A percentile compares a stretch with the other conserved stretches of the same genome.
These are phyloP conservation scores for Eurois occulta DNA, from an alignment of 2,888 invertebrate species.

Conservation along the genomic window DNA sequence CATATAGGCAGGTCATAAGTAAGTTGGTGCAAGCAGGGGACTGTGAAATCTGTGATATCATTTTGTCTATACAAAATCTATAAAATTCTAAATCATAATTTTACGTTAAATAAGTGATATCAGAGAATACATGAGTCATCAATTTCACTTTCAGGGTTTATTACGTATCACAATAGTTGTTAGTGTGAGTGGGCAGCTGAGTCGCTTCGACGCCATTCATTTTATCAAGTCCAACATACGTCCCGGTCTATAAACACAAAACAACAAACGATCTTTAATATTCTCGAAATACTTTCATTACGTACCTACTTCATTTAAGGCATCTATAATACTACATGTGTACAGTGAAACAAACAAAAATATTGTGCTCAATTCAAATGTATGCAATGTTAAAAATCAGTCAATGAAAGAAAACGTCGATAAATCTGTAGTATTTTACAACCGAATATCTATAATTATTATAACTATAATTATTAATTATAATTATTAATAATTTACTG, in stretches of 20 bases:
- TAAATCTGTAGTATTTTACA: constrained; percentile 41
- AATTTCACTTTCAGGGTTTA: constrained; percentile 64
- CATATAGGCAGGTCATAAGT: background rate
- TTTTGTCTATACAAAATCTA: background rate
- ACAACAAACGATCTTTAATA: constrained; percentile 58
- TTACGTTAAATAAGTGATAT: constrained; percentile 36
- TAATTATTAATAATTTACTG: too few species aligned
- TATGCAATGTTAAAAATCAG: constrained; percentile 25
- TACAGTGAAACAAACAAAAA: constrained; percentile 13
- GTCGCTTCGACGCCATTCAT: constrained; percentile 68
- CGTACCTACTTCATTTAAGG: constrained; percentile 32
- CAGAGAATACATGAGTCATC: constrained; percentile 43
- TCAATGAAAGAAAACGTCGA: constrained; percentile 35
- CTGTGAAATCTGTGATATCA: background rate
- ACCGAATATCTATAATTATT: too few species aligned
- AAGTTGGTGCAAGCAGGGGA: background rate
- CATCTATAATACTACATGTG: constrained; percentile 12
- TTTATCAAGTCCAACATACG: constrained; percentile 60
- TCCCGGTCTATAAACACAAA: constrained; percentile 49
- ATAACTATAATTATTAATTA: too few species aligned
- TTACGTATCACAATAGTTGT: constrained; percentile 53
- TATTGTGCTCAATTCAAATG: constrained; percentile 17
- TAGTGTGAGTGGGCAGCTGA: constrained; percentile 61
- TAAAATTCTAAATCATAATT: background rate
- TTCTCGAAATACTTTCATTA: constrained; percentile 60